Evolutionary conservation across 2,113 vertebrate species (phyloP).

Genomic region (Diadophis punctatus): DNA sequence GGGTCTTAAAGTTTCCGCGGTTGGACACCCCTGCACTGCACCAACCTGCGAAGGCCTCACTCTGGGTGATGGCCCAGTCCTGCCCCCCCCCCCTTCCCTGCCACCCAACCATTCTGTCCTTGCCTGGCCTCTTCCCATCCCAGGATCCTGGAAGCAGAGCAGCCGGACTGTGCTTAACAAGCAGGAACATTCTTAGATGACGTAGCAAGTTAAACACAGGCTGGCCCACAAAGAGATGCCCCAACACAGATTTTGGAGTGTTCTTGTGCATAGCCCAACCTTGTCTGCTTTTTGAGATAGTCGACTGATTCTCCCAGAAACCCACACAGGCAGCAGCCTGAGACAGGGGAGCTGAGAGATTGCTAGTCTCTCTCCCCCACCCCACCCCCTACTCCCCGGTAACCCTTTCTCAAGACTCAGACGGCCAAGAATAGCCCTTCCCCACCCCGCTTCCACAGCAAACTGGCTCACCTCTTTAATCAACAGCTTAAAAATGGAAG

Average conservation of each 20-base stretch:
- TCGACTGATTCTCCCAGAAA: neutral
- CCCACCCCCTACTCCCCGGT: too few relatives aligned
- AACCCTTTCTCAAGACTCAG: neutral
- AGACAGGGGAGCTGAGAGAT: neutral
- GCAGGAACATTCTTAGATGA: neutral
- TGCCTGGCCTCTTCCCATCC: neutral
- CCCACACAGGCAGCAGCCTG: neutral
- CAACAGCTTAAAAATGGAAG: conserved; percentile 98
- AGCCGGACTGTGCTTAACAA: neutral
- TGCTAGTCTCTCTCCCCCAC: neutral
- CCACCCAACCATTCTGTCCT: neutral
- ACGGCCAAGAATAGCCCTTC: neutral
- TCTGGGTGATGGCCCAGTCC: neutral
- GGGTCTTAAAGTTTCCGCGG: neutral
- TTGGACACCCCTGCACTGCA: neutral
- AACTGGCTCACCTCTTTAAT: conserved; percentile 90
- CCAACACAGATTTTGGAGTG: neutral
- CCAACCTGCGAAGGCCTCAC: neutral
- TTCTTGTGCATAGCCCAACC: neutral
- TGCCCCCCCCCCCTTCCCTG: too few relatives aligned
- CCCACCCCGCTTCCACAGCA: too few relatives aligned
- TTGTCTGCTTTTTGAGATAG: neutral
- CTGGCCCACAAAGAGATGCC: neutral
- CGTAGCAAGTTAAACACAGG: neutral
- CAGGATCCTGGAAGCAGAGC: neutral